These are phyloP conservation scores for Coptodon bakossiorum DNA, from an alignment of 2,113 vertebrate genomes.

Conservation along the genomic window DNA sequence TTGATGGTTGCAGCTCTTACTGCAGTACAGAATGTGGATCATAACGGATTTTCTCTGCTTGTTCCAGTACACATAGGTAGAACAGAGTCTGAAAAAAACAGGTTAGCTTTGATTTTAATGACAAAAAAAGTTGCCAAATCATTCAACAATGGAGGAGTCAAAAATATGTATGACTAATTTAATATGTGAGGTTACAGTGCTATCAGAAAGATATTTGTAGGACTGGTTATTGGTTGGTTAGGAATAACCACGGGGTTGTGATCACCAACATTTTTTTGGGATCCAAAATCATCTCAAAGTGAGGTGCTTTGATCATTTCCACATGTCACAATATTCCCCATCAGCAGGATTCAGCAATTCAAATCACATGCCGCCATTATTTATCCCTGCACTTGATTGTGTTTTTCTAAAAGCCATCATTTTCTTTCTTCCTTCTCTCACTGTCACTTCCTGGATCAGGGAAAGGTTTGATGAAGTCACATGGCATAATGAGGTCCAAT, in stretches of 20 bases:
- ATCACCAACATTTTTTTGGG: background rate
- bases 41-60: background rate
- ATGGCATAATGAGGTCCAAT: slow-evolving; percentile 28
- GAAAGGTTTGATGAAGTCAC: slow-evolving; percentile 8
- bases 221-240: background rate
- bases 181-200: background rate
- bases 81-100: background rate
- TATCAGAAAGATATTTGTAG: background rate
- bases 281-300: background rate
- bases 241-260: background rate
- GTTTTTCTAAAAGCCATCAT: background rate
- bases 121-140: background rate
- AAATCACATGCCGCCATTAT: background rate
- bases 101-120: background rate
- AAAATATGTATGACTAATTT: background rate
- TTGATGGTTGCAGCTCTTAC: background rate
- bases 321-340: background rate
- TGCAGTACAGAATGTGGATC: background rate
- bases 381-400: background rate
- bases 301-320: background rate
- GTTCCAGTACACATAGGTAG: background rate
- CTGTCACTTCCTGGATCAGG: background rate
- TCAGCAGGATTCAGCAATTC: background rate
- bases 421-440: background rate
- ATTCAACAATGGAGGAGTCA: background rate